Evolutionary conservation across 1,140 invertebrate species (phyloP), one percentile per base, ranked within the genome.

Genomic region (Dendrolimus kikuchii): DNA sequence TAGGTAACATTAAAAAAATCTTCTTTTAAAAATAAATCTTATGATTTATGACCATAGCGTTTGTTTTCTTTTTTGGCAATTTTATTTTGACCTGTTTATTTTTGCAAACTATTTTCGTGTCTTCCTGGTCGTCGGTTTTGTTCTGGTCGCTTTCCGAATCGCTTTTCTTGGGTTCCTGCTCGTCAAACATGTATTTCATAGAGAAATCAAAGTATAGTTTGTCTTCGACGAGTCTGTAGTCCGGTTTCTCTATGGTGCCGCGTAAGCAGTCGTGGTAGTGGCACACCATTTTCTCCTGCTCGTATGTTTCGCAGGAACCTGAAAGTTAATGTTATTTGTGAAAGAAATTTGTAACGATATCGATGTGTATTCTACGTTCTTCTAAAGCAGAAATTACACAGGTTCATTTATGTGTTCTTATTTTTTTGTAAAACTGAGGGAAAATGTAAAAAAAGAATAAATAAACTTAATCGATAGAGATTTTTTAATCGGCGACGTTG

Each of bases 271-370:
- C 89, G 59, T 90, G 85, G 74, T 91, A 93, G 49, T 87, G 74
- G 42, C 88, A 78, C 4, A 93, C 90, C 6, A 88, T 85, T 61
- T 89, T 87, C 74, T 92, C 92, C 74, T 93, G 92, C 54, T 89
- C 88, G 38, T 87, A 78, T 0, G 92, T 93, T 69, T 94, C 92
- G 40, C 93, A 89, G 6, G 92, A 92, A 49, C 91, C 90, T 53
- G 90, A 6, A 68, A 73, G 0, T 45, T 9, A 7, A 10, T 7
- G 3, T 23, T 23, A 23, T 23, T 23, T 23, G 23, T 23, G 23
- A 23, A 23, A n/a, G n/a, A n/a, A n/a, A n/a, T n/a, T n/a, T n/a
- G n/a, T n/a, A n/a, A n/a, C n/a, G n/a, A n/a, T n/a, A n/a, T n/a
- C n/a, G n/a, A n/a, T n/a, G n/a, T n/a, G n/a, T n/a, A n/a, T n/a